Conservation (phyloP, 2,113 vertebrate species). For the Cheilinus undulatus region DNA sequence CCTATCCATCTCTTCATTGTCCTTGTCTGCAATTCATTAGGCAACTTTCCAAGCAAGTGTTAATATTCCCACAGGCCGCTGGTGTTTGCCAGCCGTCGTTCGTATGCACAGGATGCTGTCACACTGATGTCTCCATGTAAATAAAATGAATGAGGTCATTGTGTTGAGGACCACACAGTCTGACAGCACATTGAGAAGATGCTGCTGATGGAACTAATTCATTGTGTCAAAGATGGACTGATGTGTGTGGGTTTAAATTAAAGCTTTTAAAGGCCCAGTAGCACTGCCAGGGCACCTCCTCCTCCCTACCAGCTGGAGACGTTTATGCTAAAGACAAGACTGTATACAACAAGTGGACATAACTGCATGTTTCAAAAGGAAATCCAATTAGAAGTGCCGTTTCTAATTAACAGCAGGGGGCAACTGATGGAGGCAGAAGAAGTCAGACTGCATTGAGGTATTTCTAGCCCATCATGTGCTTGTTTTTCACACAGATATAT, state of each 20-base stretch:
- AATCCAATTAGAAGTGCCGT: neutral
- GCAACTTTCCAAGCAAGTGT: constrained; percentile 19
- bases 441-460: neutral
- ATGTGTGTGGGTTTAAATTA: neutral
- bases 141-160: constrained; percentile 34
- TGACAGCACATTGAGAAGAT: constrained; percentile 12
- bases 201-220: constrained; percentile 25
- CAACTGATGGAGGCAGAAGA: neutral
- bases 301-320: neutral
- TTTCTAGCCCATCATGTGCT: too few relatives aligned
- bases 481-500: too few relatives aligned
- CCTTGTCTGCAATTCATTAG: constrained; percentile 24
- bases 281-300: neutral
- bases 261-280: neutral
- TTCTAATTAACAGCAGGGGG: neutral
- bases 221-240: neutral
- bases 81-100: constrained; percentile 26
- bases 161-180: constrained; percentile 10
- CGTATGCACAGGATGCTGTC: constrained; percentile 16
- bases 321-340: neutral
- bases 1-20: neutral
- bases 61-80: constrained; percentile 37
- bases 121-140: constrained; percentile 18
- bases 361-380: neutral
- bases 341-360: neutral